Conservation (phyloP, 2,888 invertebrate genomes). For the Serripes groenlandicus region DNA sequence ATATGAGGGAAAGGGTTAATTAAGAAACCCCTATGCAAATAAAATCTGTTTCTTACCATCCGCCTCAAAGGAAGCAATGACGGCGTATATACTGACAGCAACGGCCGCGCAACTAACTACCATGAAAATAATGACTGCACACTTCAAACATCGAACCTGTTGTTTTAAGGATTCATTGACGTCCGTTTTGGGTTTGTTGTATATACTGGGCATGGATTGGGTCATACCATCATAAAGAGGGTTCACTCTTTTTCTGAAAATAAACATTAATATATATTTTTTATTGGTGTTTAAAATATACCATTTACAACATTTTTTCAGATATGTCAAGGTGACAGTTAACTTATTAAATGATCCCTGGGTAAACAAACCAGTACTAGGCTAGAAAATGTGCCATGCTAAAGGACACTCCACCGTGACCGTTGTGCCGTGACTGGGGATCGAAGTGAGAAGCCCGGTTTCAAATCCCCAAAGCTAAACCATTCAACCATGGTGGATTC, state of each 20-base stretch:
- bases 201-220: slow-evolving; percentile 67
- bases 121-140: slow-evolving; percentile 46
- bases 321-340: background rate
- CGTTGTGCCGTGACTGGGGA: too few species aligned
- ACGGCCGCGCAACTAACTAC: slow-evolving; percentile 54
- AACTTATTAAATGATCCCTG: background rate
- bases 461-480: too few species aligned
- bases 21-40: background rate
- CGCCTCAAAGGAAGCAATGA: slow-evolving; percentile 34
- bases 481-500: too few species aligned
- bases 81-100: slow-evolving; percentile 53
- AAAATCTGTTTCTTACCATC: slow-evolving; percentile 5
- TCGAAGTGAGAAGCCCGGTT: too few species aligned
- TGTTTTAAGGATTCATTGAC: slow-evolving; percentile 31
- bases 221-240: slow-evolving; percentile 67
- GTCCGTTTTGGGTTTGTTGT: slow-evolving; percentile 45
- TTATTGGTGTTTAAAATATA: background rate
- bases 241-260: slow-evolving; percentile 66
- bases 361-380: background rate
- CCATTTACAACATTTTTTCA: background rate
- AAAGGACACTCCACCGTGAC: background rate
- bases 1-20: background rate
- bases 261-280: background rate
- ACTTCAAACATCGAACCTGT: slow-evolving; percentile 56
- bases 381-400: background rate